A percentile compares a stretch with the other conserved stretches of the same genome.
Conservation (phyloP, 2,113 vertebrate genomes). For the Chitala chitala region DNA sequence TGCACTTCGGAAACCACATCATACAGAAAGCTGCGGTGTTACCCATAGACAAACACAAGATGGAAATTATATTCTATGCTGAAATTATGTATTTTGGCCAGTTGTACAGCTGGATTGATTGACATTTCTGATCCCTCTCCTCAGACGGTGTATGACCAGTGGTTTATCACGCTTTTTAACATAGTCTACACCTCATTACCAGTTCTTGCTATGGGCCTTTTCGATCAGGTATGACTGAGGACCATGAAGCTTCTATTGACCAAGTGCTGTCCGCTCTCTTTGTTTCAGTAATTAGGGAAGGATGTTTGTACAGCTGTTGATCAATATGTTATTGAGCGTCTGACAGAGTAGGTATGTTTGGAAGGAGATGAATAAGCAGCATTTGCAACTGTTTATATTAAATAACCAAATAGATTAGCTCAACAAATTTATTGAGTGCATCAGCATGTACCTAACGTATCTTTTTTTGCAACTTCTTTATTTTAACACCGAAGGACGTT, state of each 20-base stretch:
- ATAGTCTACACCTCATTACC: conserved; percentile 77
- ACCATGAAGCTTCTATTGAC: not conserved
- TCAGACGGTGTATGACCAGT: conserved; percentile 79
- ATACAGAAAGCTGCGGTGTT: too few relatives aligned
- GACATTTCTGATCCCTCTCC: conserved; percentile 29
- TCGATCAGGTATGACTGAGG: conserved; percentile 69
- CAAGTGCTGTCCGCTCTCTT: not conserved
- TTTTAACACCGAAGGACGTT: conserved; percentile 70
- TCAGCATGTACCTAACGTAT: not conserved
- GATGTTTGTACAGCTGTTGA: conserved; percentile 1
- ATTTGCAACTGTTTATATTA: not conserved
- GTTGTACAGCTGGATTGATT: too few relatives aligned
- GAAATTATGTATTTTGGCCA: not conserved
- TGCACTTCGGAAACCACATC: too few relatives aligned
- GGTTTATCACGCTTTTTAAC: conserved; percentile 80
- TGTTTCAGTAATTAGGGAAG: not conserved
- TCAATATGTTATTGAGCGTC: not conserved
- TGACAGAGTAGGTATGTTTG: not conserved
- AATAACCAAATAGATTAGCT: too few relatives aligned
- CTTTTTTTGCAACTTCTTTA: not conserved
- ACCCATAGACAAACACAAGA: too few relatives aligned
- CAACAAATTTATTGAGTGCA: too few relatives aligned
- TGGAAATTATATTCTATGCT: too few relatives aligned
- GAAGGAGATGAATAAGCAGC: not conserved
- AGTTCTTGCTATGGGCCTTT: conserved; percentile 75